These are phyloP conservation scores for Saccopteryx bilineata DNA, from an alignment of 2,113 vertebrate species.

Conservation along the genomic window DNA sequence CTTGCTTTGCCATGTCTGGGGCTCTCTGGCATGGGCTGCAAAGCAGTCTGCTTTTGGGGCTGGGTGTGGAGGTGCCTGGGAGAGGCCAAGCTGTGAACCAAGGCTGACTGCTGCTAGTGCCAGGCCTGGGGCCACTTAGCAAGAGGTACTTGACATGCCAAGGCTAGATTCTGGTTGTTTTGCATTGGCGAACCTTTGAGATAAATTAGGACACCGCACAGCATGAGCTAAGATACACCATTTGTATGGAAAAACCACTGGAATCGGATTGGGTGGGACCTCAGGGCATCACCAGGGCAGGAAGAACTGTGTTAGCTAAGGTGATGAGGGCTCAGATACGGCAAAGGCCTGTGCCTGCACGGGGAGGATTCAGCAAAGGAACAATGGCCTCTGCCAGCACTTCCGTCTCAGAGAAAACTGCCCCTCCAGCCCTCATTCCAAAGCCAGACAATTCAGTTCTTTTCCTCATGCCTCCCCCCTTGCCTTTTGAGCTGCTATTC, in stretches of 20 bases:
- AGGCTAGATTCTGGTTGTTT: neutral
- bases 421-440: neutral
- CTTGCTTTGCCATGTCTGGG: neutral
- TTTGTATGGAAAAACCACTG: neutral
- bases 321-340: neutral
- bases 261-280: neutral
- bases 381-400: neutral
- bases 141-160: neutral
- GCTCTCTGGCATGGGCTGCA: neutral
- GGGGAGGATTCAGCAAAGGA: neutral
- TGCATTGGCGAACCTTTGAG: too few relatives aligned
- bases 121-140: neutral
- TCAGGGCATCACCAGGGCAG: neutral
- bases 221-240: neutral
- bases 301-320: neutral
- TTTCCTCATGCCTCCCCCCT: too few relatives aligned
- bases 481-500: too few relatives aligned
- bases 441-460: neutral
- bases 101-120: neutral
- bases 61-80: neutral
- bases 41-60: neutral
- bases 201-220: neutral
- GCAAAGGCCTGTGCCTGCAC: neutral
- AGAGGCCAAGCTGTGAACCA: neutral
- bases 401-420: neutral